Base-by-base conservation (phyloP, 2,888 invertebrate genomes). In the Agrotis ipsilon region DNA sequence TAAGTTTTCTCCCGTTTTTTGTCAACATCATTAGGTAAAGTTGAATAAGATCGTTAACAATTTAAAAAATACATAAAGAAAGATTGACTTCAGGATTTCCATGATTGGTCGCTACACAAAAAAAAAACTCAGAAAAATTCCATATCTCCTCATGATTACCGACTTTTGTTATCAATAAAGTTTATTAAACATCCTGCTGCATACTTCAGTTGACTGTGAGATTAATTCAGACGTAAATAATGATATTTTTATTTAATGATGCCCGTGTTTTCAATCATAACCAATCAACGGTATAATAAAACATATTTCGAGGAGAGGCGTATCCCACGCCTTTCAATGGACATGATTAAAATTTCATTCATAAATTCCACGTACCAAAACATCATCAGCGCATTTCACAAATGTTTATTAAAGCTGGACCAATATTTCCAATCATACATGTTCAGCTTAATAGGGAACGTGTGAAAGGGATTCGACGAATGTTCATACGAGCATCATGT, bases 351-450 rank as follows among this genome's bases (percentile, higher is more conserved):
- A 45, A 72, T 78, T 57, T 51, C 59, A 48, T 61, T 64, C 13
- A 52, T 60, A 21, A 63, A 64, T 46, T 78, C 65, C 24, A 48
- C 32, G 32, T 58, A 45, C 18, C 48, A 57, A 24, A 60, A 55
- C 32, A 72, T 55, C 39, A 71, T 55, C 64, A 66, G 16, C 43
- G 21, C 48, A 59, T 43, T 21, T 52, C n/a, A 75, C 13, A 59
- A 51, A 49, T 46, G 59, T 68, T 45, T 45, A 64, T 74, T 80
- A 60, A 67, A 51, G 3, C 62, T 60, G 46, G 52, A 48, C 46
- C 54, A 49, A 71, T 64, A 61, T 69, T 65, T 54, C 48, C 69
- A 77, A 67, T 67, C 54, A 62, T 55, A 45, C 68, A 46, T 68
- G 64, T 64, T 24, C 59, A 64, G 48, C 43, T 59, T 54, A 18